phyloP scores from a whole-genome alignment of 2,797 vertebrate genomes.

The Alosa sapidissima region DNA sequence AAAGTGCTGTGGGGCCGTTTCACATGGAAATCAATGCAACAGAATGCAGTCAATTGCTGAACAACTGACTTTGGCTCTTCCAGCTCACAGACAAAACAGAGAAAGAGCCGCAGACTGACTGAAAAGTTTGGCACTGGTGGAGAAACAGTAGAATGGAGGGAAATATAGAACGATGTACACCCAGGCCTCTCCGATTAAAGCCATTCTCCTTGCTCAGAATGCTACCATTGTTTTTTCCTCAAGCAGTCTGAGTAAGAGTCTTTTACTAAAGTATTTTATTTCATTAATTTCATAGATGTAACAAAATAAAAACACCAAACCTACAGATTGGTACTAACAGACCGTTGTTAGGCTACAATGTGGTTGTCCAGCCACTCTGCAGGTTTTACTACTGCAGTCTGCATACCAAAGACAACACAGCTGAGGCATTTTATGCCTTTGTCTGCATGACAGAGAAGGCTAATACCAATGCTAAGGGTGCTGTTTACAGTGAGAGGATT shows the following conservation, averaged over 20 bases:
- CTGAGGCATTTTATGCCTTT: constrained; percentile 22
- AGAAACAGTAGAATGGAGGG: constrained; percentile 55
- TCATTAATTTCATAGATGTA: neutral
- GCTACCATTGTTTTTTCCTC: neutral
- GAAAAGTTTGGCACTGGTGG: constrained; percentile 52
- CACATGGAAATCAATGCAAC: constrained; percentile 83
- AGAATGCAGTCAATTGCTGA: constrained; percentile 82
- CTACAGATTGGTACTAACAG: neutral
- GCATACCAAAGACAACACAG: neutral
- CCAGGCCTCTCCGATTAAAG: constrained; percentile 22
- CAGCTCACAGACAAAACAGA: constrained; percentile 64
- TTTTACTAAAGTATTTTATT: constrained; percentile 5
- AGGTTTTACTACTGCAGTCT: neutral
- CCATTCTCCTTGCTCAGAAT: neutral
- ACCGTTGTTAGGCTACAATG: neutral
- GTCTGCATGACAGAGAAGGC: constrained; percentile 36
- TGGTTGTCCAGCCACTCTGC: neutral
- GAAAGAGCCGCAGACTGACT: constrained; percentile 50
- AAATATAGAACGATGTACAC: constrained; percentile 57
- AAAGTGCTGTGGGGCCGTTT: constrained; percentile 74
- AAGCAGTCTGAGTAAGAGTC: neutral
- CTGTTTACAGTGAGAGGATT: constrained; percentile 59
- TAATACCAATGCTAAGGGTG: constrained; percentile 53
- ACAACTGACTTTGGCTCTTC: constrained; percentile 82
- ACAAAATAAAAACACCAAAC: neutral